Evolutionary conservation across 2,797 vertebrate genomes (phyloP).

Genomic region (Enteromius argenteus): DNA sequence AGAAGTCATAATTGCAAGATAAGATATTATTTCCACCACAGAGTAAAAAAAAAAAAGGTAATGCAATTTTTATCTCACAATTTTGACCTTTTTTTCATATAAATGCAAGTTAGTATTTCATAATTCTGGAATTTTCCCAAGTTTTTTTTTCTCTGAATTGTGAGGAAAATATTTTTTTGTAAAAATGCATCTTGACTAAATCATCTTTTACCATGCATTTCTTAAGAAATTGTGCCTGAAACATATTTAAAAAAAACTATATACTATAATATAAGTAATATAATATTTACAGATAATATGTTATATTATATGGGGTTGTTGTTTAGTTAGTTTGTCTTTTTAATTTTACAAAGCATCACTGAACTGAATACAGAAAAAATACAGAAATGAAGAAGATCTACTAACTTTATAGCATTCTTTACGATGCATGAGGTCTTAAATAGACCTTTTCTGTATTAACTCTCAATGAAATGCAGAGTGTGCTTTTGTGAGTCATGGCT

Average conservation of each 20-base stretch:
- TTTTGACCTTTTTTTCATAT: background rate
- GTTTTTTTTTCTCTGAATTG: background rate
- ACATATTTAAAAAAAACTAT: background rate
- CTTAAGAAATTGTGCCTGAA: background rate
- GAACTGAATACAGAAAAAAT: background rate
- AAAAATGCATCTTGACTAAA: background rate
- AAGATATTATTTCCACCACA: background rate
- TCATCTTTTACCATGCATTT: background rate
- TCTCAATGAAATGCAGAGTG: constrained; percentile 23
- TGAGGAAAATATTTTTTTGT: background rate
- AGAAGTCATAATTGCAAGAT: background rate
- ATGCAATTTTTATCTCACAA: too few species aligned
- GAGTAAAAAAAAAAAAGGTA: too few species aligned
- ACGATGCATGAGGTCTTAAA: background rate
- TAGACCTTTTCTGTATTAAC: background rate
- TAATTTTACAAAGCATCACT: background rate
- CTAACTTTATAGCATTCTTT: background rate
- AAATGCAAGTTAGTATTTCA: too few species aligned
- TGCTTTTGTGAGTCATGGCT: constrained; percentile 23
- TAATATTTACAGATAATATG: background rate
- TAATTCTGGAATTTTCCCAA: too few species aligned
- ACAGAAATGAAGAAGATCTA: background rate
- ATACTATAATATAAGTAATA: background rate
- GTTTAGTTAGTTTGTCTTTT: background rate
- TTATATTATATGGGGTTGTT: background rate